A percentile compares a stretch with the other conserved stretches of the same genome.
Conservation (phyloP, 2,888 invertebrate genomes). For the Acrobasis consociella region DNA sequence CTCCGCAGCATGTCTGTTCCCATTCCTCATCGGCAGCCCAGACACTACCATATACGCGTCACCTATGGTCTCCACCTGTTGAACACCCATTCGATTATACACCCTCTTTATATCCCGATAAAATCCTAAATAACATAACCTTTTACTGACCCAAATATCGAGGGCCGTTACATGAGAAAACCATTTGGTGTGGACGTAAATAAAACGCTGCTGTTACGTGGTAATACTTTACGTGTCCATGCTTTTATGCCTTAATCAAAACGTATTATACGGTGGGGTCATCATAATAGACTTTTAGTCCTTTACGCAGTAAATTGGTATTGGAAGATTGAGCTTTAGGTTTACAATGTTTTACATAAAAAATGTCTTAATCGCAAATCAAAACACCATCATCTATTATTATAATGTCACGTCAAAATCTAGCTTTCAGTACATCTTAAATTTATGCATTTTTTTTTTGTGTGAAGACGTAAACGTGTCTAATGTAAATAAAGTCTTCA, state of each 20-base stretch:
- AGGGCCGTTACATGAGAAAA: constrained; percentile 22
- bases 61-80: constrained; percentile 93
- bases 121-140: constrained; percentile 9
- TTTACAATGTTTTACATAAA: too few relatives aligned
- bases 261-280: constrained; percentile 24
- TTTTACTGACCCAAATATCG: constrained; percentile 21
- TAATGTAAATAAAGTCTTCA: too few relatives aligned
- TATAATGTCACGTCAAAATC: too few relatives aligned
- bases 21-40: constrained; percentile 96
- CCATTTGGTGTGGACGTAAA: constrained; percentile 27
- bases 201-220: constrained; percentile 25
- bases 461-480: too few relatives aligned
- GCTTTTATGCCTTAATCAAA: constrained; percentile 24
- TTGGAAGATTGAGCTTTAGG: not conserved
- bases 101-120: constrained; percentile 1
- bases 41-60: constrained; percentile 94
- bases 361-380: too few relatives aligned
- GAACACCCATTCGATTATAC: constrained; percentile 45
- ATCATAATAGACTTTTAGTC: constrained; percentile 16
- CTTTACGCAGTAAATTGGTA: not conserved
- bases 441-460: too few relatives aligned
- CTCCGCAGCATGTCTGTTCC: constrained; percentile 95
- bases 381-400: too few relatives aligned
- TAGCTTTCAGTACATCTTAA: too few relatives aligned
- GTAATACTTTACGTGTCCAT: constrained; percentile 22